These are phyloP conservation scores for Dryobates pubescens DNA, from an alignment of 2,797 vertebrate species.

Conservation along the genomic window DNA sequence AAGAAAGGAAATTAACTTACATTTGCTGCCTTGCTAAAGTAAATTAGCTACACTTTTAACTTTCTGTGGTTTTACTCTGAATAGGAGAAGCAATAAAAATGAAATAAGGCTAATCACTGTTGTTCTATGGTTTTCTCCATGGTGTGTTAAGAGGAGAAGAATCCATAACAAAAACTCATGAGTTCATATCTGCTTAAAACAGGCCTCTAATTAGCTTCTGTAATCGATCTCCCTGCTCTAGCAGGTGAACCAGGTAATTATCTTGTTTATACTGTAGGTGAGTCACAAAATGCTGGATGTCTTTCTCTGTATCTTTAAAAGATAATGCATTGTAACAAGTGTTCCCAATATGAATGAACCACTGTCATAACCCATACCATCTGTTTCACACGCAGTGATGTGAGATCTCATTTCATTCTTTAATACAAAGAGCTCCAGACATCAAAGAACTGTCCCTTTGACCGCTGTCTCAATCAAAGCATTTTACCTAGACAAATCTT, in stretches of 20 bases:
- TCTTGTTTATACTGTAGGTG: slow-evolving; percentile 72
- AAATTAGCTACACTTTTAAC: slow-evolving; percentile 77
- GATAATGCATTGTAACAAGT: slow-evolving; percentile 64
- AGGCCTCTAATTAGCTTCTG: slow-evolving; percentile 77
- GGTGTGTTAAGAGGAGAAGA: slow-evolving; percentile 62
- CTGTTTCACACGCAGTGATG: slow-evolving; percentile 6
- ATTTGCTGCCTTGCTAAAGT: slow-evolving; percentile 72
- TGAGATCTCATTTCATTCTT: slow-evolving; percentile 27
- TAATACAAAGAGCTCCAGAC: slow-evolving; percentile 47
- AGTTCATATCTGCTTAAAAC: slow-evolving; percentile 72
- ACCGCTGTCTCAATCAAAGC: slow-evolving; percentile 34
- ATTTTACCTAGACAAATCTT: slow-evolving; percentile 14
- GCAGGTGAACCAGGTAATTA: slow-evolving; percentile 76
- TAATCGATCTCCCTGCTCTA: slow-evolving; percentile 73
- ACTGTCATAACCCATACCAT: slow-evolving; percentile 56
- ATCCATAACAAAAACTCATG: slow-evolving; percentile 68
- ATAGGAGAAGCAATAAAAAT: slow-evolving; percentile 75
- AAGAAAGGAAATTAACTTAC: slow-evolving; percentile 73
- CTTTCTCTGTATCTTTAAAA: slow-evolving; percentile 63
- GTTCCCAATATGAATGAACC: slow-evolving; percentile 58
- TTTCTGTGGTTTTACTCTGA: slow-evolving; percentile 72
- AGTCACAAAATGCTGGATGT: slow-evolving; percentile 69
- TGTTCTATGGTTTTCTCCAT: slow-evolving; percentile 67
- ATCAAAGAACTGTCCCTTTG: slow-evolving; percentile 57
- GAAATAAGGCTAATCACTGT: slow-evolving; percentile 77